phyloP scores from a whole-genome alignment of 1,140 invertebrate genomes.

The Cotesia typhae region DNA sequence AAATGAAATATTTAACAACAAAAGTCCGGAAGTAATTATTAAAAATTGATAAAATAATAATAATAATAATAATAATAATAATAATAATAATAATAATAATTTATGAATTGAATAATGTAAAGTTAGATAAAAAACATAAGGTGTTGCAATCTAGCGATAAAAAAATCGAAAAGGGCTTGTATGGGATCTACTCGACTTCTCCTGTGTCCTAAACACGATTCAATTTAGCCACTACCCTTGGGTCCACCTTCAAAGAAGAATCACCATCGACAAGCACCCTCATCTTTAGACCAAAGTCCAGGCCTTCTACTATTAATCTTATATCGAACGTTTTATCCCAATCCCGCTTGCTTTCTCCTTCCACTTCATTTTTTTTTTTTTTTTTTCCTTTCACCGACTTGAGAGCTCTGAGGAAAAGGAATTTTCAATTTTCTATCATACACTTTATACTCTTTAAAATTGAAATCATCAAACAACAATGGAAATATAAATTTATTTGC shows the following conservation, averaged over 20 bases:
- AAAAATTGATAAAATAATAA: constrained; percentile 15
- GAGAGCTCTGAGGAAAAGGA: constrained; percentile 48
- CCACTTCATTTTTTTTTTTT: constrained; percentile 25
- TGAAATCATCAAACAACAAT: constrained; percentile 14
- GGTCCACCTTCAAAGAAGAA: constrained; percentile 66
- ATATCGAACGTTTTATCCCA: constrained; percentile 66
- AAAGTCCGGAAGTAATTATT: constrained; percentile 33
- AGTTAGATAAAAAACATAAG: constrained; percentile 32
- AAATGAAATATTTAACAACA: constrained; percentile 36
- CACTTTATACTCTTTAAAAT: constrained; percentile 6
- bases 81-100: constrained; percentile 13
- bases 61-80: constrained; percentile 22
- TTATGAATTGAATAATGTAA: constrained; percentile 12
- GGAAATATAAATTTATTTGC: neutral
- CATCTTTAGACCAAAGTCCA: constrained; percentile 40
- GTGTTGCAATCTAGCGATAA: constrained; percentile 37
- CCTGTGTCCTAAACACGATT: constrained; percentile 64
- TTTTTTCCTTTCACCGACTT: too few species aligned
- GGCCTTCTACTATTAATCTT: constrained; percentile 64
- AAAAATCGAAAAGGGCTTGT: constrained; percentile 37
- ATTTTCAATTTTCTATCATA: constrained; percentile 60
- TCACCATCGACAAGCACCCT: constrained; percentile 59
- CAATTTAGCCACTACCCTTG: constrained; percentile 63
- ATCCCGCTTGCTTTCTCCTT: constrained; percentile 39
- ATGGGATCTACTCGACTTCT: constrained; percentile 46